Percentiles rank a stretch among this genome's conserved stretches.
These are phyloP conservation scores for Brienomyrus brachyistius DNA, from an alignment of 2,113 vertebrate species.

Conservation along the genomic window DNA sequence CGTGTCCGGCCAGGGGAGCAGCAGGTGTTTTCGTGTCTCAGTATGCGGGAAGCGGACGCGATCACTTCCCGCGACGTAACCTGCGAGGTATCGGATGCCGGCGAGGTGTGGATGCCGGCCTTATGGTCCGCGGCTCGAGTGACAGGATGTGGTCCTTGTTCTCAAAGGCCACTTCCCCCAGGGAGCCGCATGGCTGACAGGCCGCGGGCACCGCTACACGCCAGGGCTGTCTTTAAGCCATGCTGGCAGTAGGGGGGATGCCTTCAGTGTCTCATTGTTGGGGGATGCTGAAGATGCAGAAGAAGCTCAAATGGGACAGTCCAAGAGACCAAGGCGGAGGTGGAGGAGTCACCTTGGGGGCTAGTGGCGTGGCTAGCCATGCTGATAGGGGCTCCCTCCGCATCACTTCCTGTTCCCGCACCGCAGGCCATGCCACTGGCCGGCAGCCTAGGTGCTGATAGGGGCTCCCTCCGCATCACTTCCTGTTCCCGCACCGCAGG, in stretches of 20 bases:
- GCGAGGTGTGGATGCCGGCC: constrained; percentile 50
- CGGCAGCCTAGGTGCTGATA: neutral
- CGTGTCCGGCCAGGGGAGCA: neutral
- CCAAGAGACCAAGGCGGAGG: neutral
- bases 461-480: neutral
- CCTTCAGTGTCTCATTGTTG: neutral
- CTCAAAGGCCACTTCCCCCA: constrained; percentile 48
- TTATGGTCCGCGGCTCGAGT: constrained; percentile 47
- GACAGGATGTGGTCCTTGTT: constrained; percentile 48
- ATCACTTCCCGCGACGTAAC: constrained; percentile 47
- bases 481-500: neutral
- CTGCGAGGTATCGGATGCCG: constrained; percentile 51
- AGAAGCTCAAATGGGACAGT: neutral
- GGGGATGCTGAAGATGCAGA: neutral
- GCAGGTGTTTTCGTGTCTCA: neutral
- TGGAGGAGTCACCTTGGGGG: neutral
- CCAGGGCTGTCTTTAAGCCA: neutral
- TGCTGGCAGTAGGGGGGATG: neutral
- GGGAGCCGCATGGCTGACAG: neutral
- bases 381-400: neutral
- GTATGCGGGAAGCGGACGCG: constrained; percentile 25
- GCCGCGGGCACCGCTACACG: neutral
- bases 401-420: neutral
- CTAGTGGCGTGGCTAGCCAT: neutral
- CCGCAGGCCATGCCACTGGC: neutral